phyloP scores from a whole-genome alignment of 2,888 invertebrate species.

The Melikaiella ostensackeni region DNA sequence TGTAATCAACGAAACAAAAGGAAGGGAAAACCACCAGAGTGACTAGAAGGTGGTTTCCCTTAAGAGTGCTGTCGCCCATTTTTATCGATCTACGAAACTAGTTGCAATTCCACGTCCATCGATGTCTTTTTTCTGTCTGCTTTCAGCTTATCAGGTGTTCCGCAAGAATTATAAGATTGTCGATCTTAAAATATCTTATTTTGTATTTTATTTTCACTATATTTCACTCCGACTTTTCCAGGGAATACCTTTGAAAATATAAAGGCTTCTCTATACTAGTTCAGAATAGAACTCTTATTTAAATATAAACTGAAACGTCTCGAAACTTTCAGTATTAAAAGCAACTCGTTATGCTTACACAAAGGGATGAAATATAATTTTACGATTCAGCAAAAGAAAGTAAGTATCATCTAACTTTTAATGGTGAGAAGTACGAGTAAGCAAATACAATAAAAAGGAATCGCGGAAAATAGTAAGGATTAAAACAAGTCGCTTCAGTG shows the following conservation, averaged over 20 bases:
- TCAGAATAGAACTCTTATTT: background rate
- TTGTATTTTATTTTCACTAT: background rate
- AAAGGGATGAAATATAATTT: background rate
- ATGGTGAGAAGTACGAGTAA: background rate
- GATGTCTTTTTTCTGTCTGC: background rate
- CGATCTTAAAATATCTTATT: background rate
- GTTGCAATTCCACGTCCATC: too few species aligned
- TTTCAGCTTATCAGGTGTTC: background rate
- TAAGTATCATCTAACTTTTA: slow-evolving; percentile 1
- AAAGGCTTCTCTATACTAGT: background rate
- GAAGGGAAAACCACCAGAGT: background rate
- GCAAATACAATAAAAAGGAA: background rate
- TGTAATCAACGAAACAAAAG: slow-evolving; percentile 8
- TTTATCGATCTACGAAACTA: background rate
- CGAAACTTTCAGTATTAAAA: background rate
- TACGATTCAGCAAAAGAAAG: background rate
- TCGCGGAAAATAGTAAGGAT: slow-evolving; percentile 34
- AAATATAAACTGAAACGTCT: background rate
- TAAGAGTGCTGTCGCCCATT: background rate
- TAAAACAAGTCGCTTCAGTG: slow-evolving; percentile 47
- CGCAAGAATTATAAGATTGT: background rate
- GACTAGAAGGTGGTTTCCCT: background rate
- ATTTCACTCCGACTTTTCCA: background rate
- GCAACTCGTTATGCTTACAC: background rate
- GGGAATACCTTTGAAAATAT: background rate